A percentile compares a stretch with the other conserved stretches of the same genome.
These are phyloP conservation scores for Euleptes europaea DNA, from an alignment of 2,113 vertebrate genomes.

Conservation along the genomic window DNA sequence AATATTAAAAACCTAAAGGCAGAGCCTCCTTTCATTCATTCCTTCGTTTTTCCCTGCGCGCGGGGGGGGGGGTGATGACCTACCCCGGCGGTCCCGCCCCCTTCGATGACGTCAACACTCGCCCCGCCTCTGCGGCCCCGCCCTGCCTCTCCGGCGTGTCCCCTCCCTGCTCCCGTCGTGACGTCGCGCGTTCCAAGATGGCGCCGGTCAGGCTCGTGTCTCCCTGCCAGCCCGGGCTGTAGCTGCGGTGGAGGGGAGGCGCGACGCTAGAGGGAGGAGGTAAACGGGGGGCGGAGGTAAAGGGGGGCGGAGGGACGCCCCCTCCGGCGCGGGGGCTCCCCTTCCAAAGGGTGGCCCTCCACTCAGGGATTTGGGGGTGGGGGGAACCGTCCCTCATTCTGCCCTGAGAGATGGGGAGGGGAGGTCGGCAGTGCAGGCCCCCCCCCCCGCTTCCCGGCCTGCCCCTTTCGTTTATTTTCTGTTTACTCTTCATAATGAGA, in stretches of 20 bases:
- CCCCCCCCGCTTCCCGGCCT: too few relatives aligned
- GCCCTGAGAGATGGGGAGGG: too few relatives aligned
- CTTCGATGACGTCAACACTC: neutral
- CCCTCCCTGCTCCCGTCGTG: neutral
- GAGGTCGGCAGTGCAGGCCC: neutral
- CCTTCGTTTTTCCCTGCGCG: too few relatives aligned
- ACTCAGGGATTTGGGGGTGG: too few relatives aligned
- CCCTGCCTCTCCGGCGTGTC: neutral
- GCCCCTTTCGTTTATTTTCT: too few relatives aligned
- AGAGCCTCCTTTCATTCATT: too few relatives aligned
- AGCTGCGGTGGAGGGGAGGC: neutral
- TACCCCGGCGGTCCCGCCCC: neutral
- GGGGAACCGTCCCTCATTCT: too few relatives aligned
- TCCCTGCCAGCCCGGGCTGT: neutral
- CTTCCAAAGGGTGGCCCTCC: too few relatives aligned
- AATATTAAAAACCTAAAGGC: too few relatives aligned
- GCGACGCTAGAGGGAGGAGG: too few relatives aligned
- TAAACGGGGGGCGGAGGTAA: conserved; percentile 22
- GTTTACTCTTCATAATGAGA: too few relatives aligned
- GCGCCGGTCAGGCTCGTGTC: neutral
- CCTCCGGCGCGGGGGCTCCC: too few relatives aligned
- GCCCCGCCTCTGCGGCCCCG: neutral
- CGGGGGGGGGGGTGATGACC: neutral
- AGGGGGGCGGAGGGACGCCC: neutral
- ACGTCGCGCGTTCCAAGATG: neutral